Evolutionary conservation across 2,797 vertebrate species (phyloP).

Genomic region (Sphenodon punctatus): DNA sequence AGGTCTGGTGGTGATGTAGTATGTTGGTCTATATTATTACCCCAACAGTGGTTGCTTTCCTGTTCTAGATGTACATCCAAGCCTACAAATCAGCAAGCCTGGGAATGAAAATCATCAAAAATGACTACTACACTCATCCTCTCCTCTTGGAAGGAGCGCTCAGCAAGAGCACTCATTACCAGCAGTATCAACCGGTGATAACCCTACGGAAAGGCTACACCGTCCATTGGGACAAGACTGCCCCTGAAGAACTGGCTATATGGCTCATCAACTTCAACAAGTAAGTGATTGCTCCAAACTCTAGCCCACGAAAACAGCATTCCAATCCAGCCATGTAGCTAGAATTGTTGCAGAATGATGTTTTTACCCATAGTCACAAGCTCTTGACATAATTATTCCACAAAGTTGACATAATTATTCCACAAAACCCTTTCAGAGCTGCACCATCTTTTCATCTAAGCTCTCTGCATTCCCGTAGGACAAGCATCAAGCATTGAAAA

Average conservation of each 20-base stretch:
- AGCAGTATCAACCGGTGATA: slow-evolving; percentile 96
- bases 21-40: not conserved
- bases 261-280: slow-evolving; percentile 99
- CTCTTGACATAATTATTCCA: too few relatives aligned
- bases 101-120: slow-evolving; percentile 89
- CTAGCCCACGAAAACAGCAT: not conserved
- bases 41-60: not conserved
- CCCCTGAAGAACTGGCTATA: slow-evolving; percentile 89
- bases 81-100: slow-evolving; percentile 87
- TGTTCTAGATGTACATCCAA: slow-evolving; percentile 90
- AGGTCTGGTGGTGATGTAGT: too few relatives aligned
- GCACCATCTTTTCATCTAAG: slow-evolving; percentile 23
- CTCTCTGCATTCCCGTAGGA: slow-evolving; percentile 17
- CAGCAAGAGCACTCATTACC: slow-evolving; percentile 91
- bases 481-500: slow-evolving; percentile 1
- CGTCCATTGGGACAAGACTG: slow-evolving; percentile 91
- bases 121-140: slow-evolving; percentile 87
- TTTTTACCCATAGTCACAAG: not conserved
- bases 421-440: slow-evolving; percentile 17
- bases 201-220: slow-evolving; percentile 91
- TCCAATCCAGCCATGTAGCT: slow-evolving; percentile 22
- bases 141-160: slow-evolving; percentile 89
- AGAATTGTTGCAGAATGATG: slow-evolving; percentile 19
- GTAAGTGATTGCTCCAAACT: slow-evolving; percentile 69
- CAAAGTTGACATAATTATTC: slow-evolving; percentile 16